These are phyloP conservation scores for Drosophila kanekoi DNA, from an alignment of 2,888 invertebrate species.

Conservation along the genomic window DNA sequence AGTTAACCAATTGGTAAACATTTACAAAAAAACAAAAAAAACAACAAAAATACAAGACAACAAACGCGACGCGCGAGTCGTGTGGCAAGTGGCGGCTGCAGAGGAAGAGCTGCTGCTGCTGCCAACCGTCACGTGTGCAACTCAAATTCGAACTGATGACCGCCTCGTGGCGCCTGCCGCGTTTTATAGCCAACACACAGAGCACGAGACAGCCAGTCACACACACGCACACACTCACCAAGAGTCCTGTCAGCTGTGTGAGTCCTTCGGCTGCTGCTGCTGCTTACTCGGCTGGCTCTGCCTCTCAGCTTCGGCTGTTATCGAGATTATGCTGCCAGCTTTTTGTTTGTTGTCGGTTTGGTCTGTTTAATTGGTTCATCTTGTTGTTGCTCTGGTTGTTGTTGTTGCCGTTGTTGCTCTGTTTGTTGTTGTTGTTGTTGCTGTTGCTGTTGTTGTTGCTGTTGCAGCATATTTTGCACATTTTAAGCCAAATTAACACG, in stretches of 20 bases:
- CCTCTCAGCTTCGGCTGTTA: constrained; percentile 33
- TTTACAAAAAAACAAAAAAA: constrained; percentile 45
- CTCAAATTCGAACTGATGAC: constrained; percentile 84
- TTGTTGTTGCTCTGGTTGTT: not conserved
- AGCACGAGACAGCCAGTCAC: constrained; percentile 22
- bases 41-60: constrained; percentile 18
- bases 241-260: constrained; percentile 46
- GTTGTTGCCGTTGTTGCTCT: not conserved
- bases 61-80: not conserved
- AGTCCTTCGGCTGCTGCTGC: constrained; percentile 47
- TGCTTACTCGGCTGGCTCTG: constrained; percentile 4
- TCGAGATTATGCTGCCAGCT: constrained; percentile 20
- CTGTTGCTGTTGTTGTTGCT: constrained; percentile 6
- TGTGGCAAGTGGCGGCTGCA: not conserved
- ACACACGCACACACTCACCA: not conserved
- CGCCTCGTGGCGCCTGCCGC: constrained; percentile 77
- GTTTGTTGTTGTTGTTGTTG: constrained; percentile 4
- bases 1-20: constrained; percentile 85
- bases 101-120: not conserved
- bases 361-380: constrained; percentile 40
- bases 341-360: constrained; percentile 54
- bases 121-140: constrained; percentile 72
- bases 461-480: constrained; percentile 19
- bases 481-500: constrained; percentile 15
- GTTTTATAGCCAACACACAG: constrained; percentile 81